Base-by-base conservation (phyloP, 1,140 invertebrate genomes). In the Halictus rubicundus region DNA sequence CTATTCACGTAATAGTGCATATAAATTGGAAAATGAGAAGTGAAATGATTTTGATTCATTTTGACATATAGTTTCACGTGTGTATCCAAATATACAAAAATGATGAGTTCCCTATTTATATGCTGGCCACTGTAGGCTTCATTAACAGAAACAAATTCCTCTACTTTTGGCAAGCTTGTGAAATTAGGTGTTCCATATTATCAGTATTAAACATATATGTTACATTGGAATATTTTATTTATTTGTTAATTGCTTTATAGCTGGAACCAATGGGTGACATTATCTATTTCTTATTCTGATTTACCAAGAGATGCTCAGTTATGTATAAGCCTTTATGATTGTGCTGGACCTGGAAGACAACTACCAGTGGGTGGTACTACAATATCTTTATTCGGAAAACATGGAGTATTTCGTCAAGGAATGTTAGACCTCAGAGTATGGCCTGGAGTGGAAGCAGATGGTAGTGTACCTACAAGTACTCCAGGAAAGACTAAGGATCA, bases 191-290 rank as follows among this genome's bases (percentile, higher is more conserved):
- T 39, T 39, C 25, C 12, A 71, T 70, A 19, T n/a, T n/a, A n/a
- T n/a, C n/a, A n/a, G n/a, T n/a, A n/a, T n/a, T n/a, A 32, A 32
- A 32, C 32, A 32, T 32, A 32, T 32, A 32, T 5, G 32, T 32
- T 21, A 71, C 37, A 60, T 71, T 37, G n/a, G 9, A 37, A 68
- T 3, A 59, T 60, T 70, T 21, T 25, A 61, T 70, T 68, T 60
- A 27, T 52, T 32, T 23, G 2, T 57, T 68, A 21, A 71, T 60
- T 70, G 59, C 87, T 93, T 87, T 93, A 37, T 85, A 98, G 97
- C 91, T 99, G 99, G 99, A 99, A 99, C 93, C 98, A 99, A 93
- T 99, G 99, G 98, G 94, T 99, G 10, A 96, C 95, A 7, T 92
- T 99, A 74, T 99, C 99, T 2, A 94, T 99, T 14, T 96, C 96